Evolutionary conservation across 2,888 invertebrate species (phyloP).

Genomic region (Phyllotreta cruciferae): DNA sequence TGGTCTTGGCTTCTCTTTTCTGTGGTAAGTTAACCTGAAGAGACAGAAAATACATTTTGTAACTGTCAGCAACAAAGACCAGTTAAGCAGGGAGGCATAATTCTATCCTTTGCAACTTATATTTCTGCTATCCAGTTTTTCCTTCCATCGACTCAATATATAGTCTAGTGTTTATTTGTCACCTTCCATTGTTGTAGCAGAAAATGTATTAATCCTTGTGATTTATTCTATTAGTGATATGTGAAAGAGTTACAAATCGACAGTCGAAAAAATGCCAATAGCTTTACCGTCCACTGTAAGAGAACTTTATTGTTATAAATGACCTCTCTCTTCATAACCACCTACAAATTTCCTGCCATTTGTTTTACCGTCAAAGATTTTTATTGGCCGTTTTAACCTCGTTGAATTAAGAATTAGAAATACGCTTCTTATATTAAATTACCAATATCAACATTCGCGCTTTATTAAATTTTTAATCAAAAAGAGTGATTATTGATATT

Average conservation of each 20-base stretch:
- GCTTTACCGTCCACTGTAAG: too few species aligned
- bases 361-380: too few species aligned
- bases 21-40: constrained; percentile 44
- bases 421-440: too few species aligned
- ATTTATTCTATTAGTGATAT: constrained; percentile 34
- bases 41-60: constrained; percentile 45
- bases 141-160: constrained; percentile 27
- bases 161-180: constrained; percentile 37
- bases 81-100: constrained; percentile 37
- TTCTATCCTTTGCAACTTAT: constrained; percentile 33
- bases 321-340: constrained; percentile 3
- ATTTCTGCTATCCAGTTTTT: constrained; percentile 26
- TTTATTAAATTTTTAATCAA: too few species aligned
- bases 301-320: not conserved
- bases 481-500: too few species aligned
- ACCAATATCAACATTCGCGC: too few species aligned
- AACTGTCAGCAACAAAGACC: constrained; percentile 46
- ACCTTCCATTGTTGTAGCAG: constrained; percentile 34
- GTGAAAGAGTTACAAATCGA: constrained; percentile 15
- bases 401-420: too few species aligned
- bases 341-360: not conserved
- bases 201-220: constrained; percentile 30
- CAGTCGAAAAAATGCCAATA: constrained; percentile 3
- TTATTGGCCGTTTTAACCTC: too few species aligned
- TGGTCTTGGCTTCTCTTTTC: constrained; percentile 40